A percentile compares a stretch with the other conserved stretches of the same genome.
Conservation (phyloP, 2,888 invertebrate genomes). For the Calameuta idolon region DNA sequence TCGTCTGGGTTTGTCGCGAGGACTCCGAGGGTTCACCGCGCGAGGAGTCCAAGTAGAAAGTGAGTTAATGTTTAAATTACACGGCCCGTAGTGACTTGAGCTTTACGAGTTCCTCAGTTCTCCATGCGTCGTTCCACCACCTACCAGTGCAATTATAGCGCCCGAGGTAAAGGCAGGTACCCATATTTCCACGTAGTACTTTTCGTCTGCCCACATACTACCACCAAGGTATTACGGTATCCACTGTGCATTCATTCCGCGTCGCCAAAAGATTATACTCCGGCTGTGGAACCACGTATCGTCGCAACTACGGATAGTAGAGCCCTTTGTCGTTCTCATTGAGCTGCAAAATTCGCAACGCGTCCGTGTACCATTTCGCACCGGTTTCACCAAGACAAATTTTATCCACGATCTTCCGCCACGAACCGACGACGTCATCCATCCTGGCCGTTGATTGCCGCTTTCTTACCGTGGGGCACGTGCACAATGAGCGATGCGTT, state of each 20-base stretch:
- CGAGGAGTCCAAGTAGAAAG: constrained; percentile 43
- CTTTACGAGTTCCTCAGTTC: constrained; percentile 49
- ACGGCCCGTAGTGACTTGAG: constrained; percentile 39
- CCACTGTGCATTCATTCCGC: neutral
- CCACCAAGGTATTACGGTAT: neutral
- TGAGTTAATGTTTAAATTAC: constrained; percentile 61
- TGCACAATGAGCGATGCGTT: constrained; percentile 46
- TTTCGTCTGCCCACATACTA: neutral
- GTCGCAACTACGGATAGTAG: neutral
- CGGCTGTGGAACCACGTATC: neutral
- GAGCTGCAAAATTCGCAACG: neutral
- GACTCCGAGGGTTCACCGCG: constrained; percentile 20
- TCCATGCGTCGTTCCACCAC: constrained; percentile 42
- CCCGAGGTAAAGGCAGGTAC: constrained; percentile 6
- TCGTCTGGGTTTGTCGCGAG: neutral
- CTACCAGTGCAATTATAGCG: constrained; percentile 51
- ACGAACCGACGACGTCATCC: constrained; percentile 58
- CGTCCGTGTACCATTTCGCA: neutral
- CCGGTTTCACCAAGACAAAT: constrained; percentile 7
- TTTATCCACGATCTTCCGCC: constrained; percentile 40
- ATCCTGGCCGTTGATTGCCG: constrained; percentile 48
- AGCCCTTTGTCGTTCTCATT: neutral
- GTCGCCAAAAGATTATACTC: neutral
- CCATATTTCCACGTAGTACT: neutral
- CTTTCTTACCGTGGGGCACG: constrained; percentile 37